A percentile compares a stretch with the other conserved stretches of the same genome.
Evolutionary conservation across 2,113 vertebrate genomes (phyloP).

Genomic region (Phyllostomus hastatus): DNA sequence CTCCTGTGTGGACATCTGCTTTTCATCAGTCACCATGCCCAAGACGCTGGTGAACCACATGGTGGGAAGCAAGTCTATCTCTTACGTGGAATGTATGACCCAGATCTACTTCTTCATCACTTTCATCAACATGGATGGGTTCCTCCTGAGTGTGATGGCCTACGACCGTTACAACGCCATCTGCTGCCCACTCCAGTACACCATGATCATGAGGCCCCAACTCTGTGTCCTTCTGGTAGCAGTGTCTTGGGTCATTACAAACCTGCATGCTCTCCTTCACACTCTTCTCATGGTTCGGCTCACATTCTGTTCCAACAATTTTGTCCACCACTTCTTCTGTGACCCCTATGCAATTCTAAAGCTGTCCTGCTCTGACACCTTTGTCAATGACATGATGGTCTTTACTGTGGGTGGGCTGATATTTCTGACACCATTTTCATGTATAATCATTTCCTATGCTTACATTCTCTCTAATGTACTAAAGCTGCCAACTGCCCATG

Average conservation of each 20-base stretch:
- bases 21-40: slow-evolving; percentile 53
- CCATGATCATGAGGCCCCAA: slow-evolving; percentile 34
- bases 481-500: neutral
- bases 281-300: slow-evolving; percentile 50
- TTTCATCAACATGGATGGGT: slow-evolving; percentile 59
- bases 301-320: slow-evolving; percentile 37
- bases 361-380: slow-evolving; percentile 52
- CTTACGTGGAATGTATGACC: slow-evolving; percentile 41
- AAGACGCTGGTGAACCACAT: slow-evolving; percentile 51
- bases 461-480: slow-evolving; percentile 42
- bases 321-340: slow-evolving; percentile 59
- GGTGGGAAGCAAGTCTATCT: slow-evolving; percentile 10
- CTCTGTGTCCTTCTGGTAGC: slow-evolving; percentile 56
- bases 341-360: slow-evolving; percentile 40
- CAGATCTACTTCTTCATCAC: slow-evolving; percentile 70
- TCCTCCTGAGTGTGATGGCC: slow-evolving; percentile 61
- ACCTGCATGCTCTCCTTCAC: slow-evolving; percentile 60
- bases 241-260: slow-evolving; percentile 35
- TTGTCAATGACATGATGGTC: slow-evolving; percentile 23
- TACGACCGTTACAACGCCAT: slow-evolving; percentile 54
- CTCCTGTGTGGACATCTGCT: slow-evolving; percentile 56
- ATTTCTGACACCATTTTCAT: slow-evolving; percentile 31
- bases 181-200: slow-evolving; percentile 50
- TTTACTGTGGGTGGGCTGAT: slow-evolving; percentile 3
- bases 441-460: slow-evolving; percentile 25